Base-by-base conservation (phyloP, 2,797 vertebrate species). In the Sebastes miniatus region DNA sequence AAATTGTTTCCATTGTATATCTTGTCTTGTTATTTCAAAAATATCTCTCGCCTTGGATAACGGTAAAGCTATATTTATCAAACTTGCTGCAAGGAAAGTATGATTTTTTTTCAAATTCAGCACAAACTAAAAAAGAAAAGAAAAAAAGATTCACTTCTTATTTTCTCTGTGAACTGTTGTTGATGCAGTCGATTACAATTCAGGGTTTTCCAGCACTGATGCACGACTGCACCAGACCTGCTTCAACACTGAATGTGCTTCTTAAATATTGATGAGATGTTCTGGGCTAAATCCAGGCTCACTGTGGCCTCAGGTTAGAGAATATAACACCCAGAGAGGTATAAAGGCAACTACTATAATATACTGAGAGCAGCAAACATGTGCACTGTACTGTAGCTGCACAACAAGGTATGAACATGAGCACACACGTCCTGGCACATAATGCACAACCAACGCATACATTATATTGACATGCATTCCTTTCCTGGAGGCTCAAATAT, bases 201-300 rank as follows among this genome's bases (percentile, higher is more conserved):
- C 75, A 58, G 47, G 20, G 62, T 77, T 75, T 75, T 86, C 65
- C 70, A 71, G 75, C 67, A 7, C 4, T 36, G 52, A 32, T 25
- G 66, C 6, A 20, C n/a, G 59, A 65, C 47, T 84, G 83, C 71
- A 14, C 77, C 80, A 88, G 73, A 79, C 47, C 65, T 83, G 80
- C 77, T 64, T 73, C 50, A 68, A 32, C 69, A 34, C 34, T 39
- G 57, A 83, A 67, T 77, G 20, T 62, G 66, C 61, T 70, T 58
- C 31, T 90, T 69, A 90, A 89, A 89, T 87, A 92, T 92, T 90
- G 54, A 92, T 91, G 86, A 89, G 69, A 11, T 73, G 47, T 83
- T 61, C 16, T 16, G 14, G 36, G 83, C 69, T 83, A 58, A 76
- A 80, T 11, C 9, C 27, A 1, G 56, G n/a, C 59, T 80, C 32